A percentile compares a stretch with the other conserved stretches of the same genome.
Evolutionary conservation across 2,888 invertebrate genomes (phyloP).

Genomic region (Drosophila histrio): DNA sequence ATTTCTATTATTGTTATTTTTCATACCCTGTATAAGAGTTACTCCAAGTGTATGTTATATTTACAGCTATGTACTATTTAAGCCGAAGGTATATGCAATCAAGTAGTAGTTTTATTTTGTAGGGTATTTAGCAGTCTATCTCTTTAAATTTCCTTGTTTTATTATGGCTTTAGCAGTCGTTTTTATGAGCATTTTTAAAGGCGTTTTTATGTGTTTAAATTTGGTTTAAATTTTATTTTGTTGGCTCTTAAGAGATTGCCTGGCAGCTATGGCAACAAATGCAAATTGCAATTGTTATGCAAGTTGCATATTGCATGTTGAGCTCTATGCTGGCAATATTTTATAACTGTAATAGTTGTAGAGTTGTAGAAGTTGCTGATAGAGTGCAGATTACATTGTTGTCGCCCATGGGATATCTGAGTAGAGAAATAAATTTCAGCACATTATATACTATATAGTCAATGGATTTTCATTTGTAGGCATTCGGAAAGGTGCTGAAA

Average conservation of each 20-base stretch:
- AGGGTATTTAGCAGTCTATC: not conserved
- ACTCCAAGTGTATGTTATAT: no score
- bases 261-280: conserved; percentile 41
- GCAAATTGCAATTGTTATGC: conserved; percentile 63
- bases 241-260: conserved; percentile 54
- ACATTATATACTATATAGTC: conserved; percentile 26
- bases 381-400: conserved; percentile 26
- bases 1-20: conserved; percentile 22
- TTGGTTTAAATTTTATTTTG: conserved; percentile 57
- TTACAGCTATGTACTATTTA: no score
- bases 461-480: not conserved
- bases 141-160: not conserved
- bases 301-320: conserved; percentile 25
- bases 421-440: not conserved
- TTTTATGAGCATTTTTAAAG: conserved; percentile 64
- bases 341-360: conserved; percentile 6
- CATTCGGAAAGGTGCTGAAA: conserved; percentile 9
- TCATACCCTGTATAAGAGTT: not conserved
- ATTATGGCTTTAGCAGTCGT: not conserved
- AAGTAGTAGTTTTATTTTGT: no score
- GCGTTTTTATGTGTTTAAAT: conserved; percentile 60
- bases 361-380: conserved; percentile 15
- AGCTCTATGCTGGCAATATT: conserved; percentile 10
- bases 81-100: no score
- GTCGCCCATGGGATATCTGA: conserved; percentile 1